Evolutionary conservation across 1,140 invertebrate genomes (phyloP), one percentile per base, ranked within the genome.

Genomic region (Nylanderia fulva): DNA sequence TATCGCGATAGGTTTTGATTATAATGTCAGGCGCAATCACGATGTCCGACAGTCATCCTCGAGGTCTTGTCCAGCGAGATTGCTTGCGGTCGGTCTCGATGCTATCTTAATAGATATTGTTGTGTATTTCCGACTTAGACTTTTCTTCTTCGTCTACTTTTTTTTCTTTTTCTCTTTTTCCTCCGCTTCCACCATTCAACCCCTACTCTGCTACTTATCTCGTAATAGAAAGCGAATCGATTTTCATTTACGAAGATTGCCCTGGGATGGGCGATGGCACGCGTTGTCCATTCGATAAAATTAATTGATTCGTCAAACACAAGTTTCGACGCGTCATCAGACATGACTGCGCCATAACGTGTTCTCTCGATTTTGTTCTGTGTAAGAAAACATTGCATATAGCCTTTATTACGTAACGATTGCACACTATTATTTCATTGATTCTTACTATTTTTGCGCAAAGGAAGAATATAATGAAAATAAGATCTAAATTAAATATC

Each of bases 21-120:
- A 85, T 84, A 76, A 89, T 88, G 88, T 88, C 84, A 84, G 72
- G 42, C 61, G 84, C 84, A 89, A 88, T 72, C 71, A 61, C 29
- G 71, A 68, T 58, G n/a, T 64, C 54, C 39, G 84, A 85, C 58
- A 69, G 42, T 48, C 42, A 58, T 85, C 74, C 84, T 86, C 71
- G 63, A 77, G 86, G 79, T 89, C 71, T n/a, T 68, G 87, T 88
- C 71, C 82, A 56, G 63, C 21, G 52, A 77, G 71, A 89, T 89
- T 88, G 87, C 52, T 68, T 39, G 88, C 45, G 84, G 88, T 89
- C 58, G 88, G 76, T 86, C 84, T 61, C 76, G 88, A 88, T 88
- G 84, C 56, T 88, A 86, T 89, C 88, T 89, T 88, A 89, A 89
- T 88, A 89, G 84, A 29, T 88, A 89, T 88, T 83, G 87, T 89